Base-by-base conservation (phyloP, 2,888 invertebrate species). In the Choristoneura rosaceana region DNA sequence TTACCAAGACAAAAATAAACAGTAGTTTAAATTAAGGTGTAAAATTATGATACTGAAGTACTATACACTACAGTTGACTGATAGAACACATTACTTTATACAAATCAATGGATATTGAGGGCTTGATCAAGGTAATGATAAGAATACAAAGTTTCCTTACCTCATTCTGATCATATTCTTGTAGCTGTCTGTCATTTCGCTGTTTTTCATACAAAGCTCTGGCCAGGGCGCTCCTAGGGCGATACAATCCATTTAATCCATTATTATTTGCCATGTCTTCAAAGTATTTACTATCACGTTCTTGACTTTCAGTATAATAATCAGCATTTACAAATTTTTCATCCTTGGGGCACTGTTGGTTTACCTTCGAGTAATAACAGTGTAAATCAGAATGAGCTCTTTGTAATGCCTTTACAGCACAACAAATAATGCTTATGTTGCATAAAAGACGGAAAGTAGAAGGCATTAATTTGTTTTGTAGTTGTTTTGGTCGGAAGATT, bases 131-230 rank as follows among this genome's bases (percentile, higher is more conserved):
- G 8, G 1, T 25, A 55, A 12, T 12, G n/a, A 55, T 25, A 8
- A 12, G n/a, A 15, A 25, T 52, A 55, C 7, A 55, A 55, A 25
- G 25, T 3, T 25, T 12, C 12, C 95, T 95, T 88, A 96, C 97
- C 95, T 96, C 95, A 70, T 91, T 94, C 83, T 96, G 96, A 86
- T 97, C 96, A 85, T 96, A 94, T 64, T 95, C 93, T 79, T 95
- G 94, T 33, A 97, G 92, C 78, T 95, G 95, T 83, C 96, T 95
- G 87, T 97, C 97, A 81, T 96, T 96, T 77, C 95, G 90, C 81
- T 96, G 96, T 87, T 97, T 97, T 80, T 96, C 96, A 91, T 96
- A 96, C 66, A 97, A 88, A 62, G 96, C 95, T 81, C 96, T 93
- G 67, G 97, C 97, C 76, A 97, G 90, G 67, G 96, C 95, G 78